Conservation (phyloP, 2,797 vertebrate species). For the Sphenopsis melanotis region DNA sequence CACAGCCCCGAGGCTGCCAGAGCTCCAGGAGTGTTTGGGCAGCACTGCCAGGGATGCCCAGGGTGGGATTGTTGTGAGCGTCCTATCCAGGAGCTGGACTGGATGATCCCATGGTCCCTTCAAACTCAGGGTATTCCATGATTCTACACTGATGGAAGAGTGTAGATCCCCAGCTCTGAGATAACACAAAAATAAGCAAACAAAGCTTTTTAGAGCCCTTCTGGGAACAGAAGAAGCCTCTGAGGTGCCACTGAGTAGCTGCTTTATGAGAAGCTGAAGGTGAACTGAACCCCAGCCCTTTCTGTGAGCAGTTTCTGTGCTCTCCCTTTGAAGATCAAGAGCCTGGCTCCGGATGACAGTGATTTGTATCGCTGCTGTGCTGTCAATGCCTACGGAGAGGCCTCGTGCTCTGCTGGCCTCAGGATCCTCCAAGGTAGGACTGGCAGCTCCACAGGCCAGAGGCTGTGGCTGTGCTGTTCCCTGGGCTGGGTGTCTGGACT, state of each 20-base stretch:
- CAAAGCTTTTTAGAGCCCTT: not conserved
- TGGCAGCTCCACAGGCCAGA: not conserved
- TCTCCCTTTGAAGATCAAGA: conserved; percentile 75
- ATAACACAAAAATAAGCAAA: not conserved
- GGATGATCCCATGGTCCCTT: not conserved
- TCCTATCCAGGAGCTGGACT: not conserved
- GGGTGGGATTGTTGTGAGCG: not conserved
- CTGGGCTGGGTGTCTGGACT: not conserved
- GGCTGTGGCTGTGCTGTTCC: not conserved
- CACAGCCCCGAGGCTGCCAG: rapidly evolving
- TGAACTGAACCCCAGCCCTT: not conserved
- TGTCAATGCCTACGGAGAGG: conserved; percentile 83
- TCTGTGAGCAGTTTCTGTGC: not conserved
- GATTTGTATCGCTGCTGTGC: conserved; percentile 85
- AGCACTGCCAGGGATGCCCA: rapidly evolving
- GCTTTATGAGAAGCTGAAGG: not conserved
- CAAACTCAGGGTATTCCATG: not conserved
- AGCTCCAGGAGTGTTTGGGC: rapidly evolving
- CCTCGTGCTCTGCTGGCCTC: conserved; percentile 76
- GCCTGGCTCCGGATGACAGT: conserved; percentile 71
- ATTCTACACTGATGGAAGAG: too few relatives aligned
- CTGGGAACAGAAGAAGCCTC: not conserved
- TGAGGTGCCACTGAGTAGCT: not conserved
- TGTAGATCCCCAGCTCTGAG: not conserved
- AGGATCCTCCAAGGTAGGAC: conserved; percentile 79